Conservation (phyloP, 2,888 invertebrate species). For the Lottia gigantea region DNA sequence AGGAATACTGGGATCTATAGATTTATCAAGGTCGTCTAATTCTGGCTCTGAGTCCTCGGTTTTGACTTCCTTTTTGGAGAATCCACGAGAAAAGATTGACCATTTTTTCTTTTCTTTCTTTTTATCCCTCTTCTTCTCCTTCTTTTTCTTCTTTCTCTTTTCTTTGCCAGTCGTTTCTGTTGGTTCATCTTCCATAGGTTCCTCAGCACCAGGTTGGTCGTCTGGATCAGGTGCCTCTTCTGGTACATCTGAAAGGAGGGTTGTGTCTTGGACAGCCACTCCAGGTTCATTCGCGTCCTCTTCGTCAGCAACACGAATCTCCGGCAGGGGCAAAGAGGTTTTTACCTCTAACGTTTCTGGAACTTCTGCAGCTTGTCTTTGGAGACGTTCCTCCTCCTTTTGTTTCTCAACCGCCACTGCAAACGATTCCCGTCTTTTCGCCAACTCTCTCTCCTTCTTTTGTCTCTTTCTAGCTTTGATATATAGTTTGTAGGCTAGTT, state of each 20-base stretch:
- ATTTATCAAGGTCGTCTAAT: constrained; percentile 17
- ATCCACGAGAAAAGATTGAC: constrained; percentile 18
- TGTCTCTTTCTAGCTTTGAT: constrained; percentile 19
- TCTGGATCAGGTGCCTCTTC: background rate
- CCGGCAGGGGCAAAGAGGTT: background rate
- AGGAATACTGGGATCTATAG: constrained; percentile 20
- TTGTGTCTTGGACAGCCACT: background rate
- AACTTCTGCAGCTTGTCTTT: constrained; percentile 8
- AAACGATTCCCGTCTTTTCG: constrained; percentile 25
- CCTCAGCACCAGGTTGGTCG: background rate
- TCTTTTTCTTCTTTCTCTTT: constrained; percentile 20
- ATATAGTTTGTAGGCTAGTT: background rate
- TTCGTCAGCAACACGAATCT: background rate
- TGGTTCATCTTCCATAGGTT: background rate
- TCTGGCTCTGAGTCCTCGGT: constrained; percentile 11
- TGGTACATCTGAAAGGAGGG: background rate
- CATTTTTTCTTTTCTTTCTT: constrained; percentile 12
- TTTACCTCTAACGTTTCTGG: background rate
- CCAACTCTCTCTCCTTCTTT: constrained; percentile 26
- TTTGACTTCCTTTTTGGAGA: constrained; percentile 19
- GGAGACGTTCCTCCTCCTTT: constrained; percentile 19
- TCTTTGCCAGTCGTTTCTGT: constrained; percentile 6
- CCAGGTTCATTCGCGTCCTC: background rate
- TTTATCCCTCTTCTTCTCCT: background rate
- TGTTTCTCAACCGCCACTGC: constrained; percentile 24